Evolutionary conservation across 2,888 invertebrate species (phyloP), one percentile per base, ranked within the genome.

Genomic region (Spodoptera picta): DNA sequence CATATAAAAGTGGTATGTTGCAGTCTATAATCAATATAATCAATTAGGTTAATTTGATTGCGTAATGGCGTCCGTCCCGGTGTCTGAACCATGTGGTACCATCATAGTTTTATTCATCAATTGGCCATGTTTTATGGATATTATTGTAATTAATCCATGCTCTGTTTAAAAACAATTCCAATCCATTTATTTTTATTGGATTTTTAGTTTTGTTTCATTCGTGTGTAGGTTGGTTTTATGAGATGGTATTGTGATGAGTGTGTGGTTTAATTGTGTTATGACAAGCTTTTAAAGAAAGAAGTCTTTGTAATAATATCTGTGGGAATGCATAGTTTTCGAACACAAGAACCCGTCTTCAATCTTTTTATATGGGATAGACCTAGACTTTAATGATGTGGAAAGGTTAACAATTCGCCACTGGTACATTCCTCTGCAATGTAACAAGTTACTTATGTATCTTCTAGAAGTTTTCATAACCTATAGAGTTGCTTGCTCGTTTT

Each of bases 21-120:
- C 14, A 50, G 52, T 57, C 51, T 41, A 42, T 75, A 70, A 71
- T 70, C 61, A 69, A 71, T 75, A 48, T 50, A 64, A 60, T 57
- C 57, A 76, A 72, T 76, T 76, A 72, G 77, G 66, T 65, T 72
- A 72, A 72, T 72, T 72, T 52, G 73, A 60, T 72, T 72, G 53
- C 11, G 56, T 56, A 51, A 51, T 48, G 31, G n/a, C 23, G 23
- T 43, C 5, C 14, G 24, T 75, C 43, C 5, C 14, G 24, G 70
- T 71, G 57, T 71, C 76, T 48, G 2, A n/a, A 36, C 45, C 77
- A 65, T 76, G 73, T 57, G 77, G 65, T 7, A 19, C 36, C 56
- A 54, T 59, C 53, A 60, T 66, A 73, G 47, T 72, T 73, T 36
- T 60, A 60, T 75, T 62, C 44, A 69, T 62, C 57, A 46, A 2